Conservation (phyloP, 2,888 invertebrate species). For the Chrysolina oricalcia region DNA sequence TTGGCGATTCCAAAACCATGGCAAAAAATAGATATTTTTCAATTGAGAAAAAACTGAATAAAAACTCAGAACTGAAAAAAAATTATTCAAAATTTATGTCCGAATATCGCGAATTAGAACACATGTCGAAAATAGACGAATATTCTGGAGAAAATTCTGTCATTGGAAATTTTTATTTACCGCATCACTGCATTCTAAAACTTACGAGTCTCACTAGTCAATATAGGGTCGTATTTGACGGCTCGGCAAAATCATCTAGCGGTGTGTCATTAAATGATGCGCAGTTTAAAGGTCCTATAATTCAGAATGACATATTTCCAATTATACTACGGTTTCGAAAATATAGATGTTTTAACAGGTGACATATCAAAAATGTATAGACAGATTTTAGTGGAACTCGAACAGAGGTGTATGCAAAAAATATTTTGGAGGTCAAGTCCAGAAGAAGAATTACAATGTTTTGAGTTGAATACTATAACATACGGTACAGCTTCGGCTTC, state of each 20-base stretch:
- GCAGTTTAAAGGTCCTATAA: too few species aligned
- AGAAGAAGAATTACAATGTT: constrained; percentile 28
- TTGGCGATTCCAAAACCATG: constrained; percentile 19
- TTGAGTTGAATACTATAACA: constrained; percentile 40
- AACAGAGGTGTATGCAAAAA: constrained; percentile 30
- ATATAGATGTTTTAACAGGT: constrained; percentile 27
- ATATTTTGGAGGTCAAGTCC: constrained; percentile 37
- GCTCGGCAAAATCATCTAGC: constrained; percentile 21
- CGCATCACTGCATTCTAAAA: constrained; percentile 49
- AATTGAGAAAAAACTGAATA: constrained; percentile 25
- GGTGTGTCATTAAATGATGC: constrained; percentile 11
- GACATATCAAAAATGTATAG: constrained; percentile 48
- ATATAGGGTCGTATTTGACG: constrained; percentile 38
- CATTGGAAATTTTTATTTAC: constrained; percentile 8
- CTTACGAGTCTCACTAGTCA: constrained; percentile 40
- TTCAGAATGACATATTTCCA: constrained; percentile 32
- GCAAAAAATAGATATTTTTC: constrained; percentile 23
- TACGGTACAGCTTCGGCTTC: constrained; percentile 37
- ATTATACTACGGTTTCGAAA: constrained; percentile 32
- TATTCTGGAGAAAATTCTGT: neutral
- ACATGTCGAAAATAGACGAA: neutral
- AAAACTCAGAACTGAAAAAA: neutral
- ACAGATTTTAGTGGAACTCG: constrained; percentile 34
- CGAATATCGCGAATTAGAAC: constrained; percentile 14
- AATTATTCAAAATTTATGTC: constrained; percentile 32